These are phyloP conservation scores for Gobio occitaniae DNA, from an alignment of 2,797 vertebrate species.

Conservation along the genomic window DNA sequence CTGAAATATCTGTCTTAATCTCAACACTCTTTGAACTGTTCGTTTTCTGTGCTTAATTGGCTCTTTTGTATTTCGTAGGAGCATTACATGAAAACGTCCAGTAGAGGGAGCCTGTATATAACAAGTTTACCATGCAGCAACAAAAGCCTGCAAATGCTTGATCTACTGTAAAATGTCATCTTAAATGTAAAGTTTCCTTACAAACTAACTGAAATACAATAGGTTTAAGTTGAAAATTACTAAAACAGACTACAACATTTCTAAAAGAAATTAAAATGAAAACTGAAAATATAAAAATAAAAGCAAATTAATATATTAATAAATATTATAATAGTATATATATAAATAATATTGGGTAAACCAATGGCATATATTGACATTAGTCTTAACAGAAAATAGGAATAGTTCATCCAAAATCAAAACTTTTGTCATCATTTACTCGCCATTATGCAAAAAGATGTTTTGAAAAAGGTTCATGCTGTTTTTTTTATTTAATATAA, in stretches of 20 bases:
- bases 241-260: no score
- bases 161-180: neutral
- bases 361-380: no score
- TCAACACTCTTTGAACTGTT: neutral
- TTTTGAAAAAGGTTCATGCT: neutral
- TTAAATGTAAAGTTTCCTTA: no score
- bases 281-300: no score
- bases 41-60: neutral
- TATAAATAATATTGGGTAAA: no score
- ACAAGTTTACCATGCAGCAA: neutral
- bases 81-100: neutral
- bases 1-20: neutral
- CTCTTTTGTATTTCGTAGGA: neutral
- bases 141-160: neutral
- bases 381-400: no score
- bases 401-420: no score
- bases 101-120: conserved; percentile 19
- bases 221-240: no score
- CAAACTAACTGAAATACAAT: no score
- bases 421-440: neutral
- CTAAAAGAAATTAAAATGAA: no score
- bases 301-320: no score
- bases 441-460: neutral
- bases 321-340: no score
- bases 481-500: neutral